Evolutionary conservation across 2,888 invertebrate species (phyloP), one percentile per base, ranked within the genome.

Genomic region (Chrysina gloriosa): DNA sequence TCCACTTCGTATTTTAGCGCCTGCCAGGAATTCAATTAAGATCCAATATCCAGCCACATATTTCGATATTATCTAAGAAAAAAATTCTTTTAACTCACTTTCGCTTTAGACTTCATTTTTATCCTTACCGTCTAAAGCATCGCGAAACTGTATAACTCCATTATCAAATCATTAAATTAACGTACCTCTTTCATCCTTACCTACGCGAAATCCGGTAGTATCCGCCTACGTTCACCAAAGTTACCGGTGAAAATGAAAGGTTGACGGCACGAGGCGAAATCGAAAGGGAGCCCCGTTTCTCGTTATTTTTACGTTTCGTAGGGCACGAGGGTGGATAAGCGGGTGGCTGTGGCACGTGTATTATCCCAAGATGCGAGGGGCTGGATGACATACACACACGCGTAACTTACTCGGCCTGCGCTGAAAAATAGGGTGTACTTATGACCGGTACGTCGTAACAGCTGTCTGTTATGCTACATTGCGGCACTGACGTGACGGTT

Each of bases 381-480:
- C 25, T 42, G 58, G 11, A 29, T n/a, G n/a, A n/a, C n/a, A n/a
- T n/a, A 29, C 27, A 50, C 11, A 11, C 50, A 50, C 14, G n/a
- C 11, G n/a, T 50, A 52, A 27, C 50, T n/a, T 11, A 48, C 48
- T 11, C 25, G n/a, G 48, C 25, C 27, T 25, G 23, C 11, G 27
- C 29, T 52, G 50, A 52, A 52, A 52, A 52, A 27, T 29, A 14
- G 29, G 27, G 50, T 9, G 27, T 27, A 19, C 11, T 14, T 2
- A 42, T 7, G 27, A n/a, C 3, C 23, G 25, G 3, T 36, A 25
- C 11, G 42, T 25, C 23, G 23, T 23, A 58, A 39, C 58, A 58
- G 58, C 58, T 58, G 58, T 23, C 25, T 42, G 27, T 58, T 58
- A 58, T 27, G 9, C 39, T 27, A 58, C 25, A 58, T 58, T 58